phyloP scores from a whole-genome alignment of 1,140 invertebrate genomes.

The Drosophila santomea region DNA sequence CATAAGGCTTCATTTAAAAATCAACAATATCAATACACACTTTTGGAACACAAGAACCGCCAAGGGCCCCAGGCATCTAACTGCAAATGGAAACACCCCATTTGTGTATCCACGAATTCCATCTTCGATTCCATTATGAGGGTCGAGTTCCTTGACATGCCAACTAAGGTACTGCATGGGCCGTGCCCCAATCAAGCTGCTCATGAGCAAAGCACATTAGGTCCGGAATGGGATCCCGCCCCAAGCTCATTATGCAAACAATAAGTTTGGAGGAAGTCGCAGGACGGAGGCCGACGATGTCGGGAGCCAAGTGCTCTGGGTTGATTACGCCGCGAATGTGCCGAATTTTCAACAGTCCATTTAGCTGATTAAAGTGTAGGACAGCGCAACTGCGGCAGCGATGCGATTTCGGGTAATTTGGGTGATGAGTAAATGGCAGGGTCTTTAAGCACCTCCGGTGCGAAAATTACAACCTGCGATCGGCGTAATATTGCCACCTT shows the following conservation, averaged over 20 bases:
- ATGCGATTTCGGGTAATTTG: constrained; percentile 53
- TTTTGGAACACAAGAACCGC: constrained; percentile 12
- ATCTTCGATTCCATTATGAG: constrained; percentile 32
- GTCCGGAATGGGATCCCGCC: constrained; percentile 53
- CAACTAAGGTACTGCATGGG: not conserved
- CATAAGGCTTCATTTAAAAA: too few relatives aligned
- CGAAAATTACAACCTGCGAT: constrained; percentile 57
- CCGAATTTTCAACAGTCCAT: constrained; percentile 81
- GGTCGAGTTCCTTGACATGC: constrained; percentile 64
- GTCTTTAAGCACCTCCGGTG: constrained; percentile 63
- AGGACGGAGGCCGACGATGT: constrained; percentile 8
- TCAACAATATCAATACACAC: too few relatives aligned
- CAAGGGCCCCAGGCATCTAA: constrained; percentile 51
- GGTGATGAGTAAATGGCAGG: constrained; percentile 59
- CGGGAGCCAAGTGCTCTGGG: constrained; percentile 15
- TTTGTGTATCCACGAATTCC: not conserved
- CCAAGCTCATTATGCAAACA: constrained; percentile 72
- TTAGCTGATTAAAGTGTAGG: constrained; percentile 76
- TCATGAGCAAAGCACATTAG: constrained; percentile 67
- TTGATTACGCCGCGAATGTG: constrained; percentile 50
- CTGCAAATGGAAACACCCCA: constrained; percentile 36
- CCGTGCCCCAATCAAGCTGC: constrained; percentile 62
- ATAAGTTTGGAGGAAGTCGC: constrained; percentile 12
- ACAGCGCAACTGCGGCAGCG: constrained; percentile 26
- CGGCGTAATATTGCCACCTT: constrained; percentile 73